These are phyloP conservation scores for Chloebia gouldiae DNA, from an alignment of 2,113 vertebrate genomes.

Conservation along the genomic window DNA sequence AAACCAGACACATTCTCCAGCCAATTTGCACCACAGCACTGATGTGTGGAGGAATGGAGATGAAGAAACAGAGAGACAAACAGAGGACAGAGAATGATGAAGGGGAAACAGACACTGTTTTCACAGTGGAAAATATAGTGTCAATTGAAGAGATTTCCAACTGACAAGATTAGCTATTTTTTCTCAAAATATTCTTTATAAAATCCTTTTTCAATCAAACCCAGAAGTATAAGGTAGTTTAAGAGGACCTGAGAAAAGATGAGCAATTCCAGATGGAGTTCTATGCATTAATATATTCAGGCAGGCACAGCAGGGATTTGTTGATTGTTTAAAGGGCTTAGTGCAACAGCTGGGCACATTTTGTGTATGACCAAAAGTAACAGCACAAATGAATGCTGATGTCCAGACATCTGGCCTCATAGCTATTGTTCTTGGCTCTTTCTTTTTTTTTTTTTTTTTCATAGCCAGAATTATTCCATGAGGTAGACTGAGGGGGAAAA, in stretches of 20 bases:
- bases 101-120: not conserved
- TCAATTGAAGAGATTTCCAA: not conserved
- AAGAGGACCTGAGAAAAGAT: not conserved
- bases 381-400: not conserved
- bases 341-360: slow-evolving; percentile 55
- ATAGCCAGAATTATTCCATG: not conserved
- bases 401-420: slow-evolving; percentile 32
- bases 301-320: slow-evolving; percentile 24
- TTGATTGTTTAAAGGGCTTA: slow-evolving; percentile 42
- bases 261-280: slow-evolving; percentile 45
- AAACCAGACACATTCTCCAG: not conserved
- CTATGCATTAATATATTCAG: not conserved
- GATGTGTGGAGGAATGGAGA: not conserved
- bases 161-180: not conserved
- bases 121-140: not conserved
- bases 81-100: not conserved
- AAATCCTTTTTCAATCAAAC: not conserved
- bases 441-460: not conserved
- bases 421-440: slow-evolving; percentile 16
- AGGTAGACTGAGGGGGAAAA: not conserved
- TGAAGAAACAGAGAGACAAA: not conserved
- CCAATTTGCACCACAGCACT: not conserved
- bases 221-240: not conserved
- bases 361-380: slow-evolving; percentile 40
- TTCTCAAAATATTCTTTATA: not conserved